These are phyloP conservation scores for Drosophila falleni DNA, from an alignment of 2,888 invertebrate species.

Conservation along the genomic window DNA sequence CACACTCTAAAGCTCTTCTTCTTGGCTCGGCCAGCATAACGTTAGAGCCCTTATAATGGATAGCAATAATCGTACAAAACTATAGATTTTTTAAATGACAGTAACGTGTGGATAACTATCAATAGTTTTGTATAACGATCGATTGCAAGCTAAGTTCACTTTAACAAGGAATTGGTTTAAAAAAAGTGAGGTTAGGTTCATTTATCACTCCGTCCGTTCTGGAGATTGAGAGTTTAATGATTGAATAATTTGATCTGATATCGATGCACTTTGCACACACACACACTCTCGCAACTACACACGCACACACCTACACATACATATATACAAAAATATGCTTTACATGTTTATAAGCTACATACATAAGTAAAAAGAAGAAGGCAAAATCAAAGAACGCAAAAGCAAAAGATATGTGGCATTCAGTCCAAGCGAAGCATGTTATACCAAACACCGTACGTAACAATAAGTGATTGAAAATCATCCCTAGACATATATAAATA, in stretches of 20 bases:
- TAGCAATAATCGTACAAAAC: not conserved
- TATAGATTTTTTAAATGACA: not conserved
- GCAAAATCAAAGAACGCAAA: slow-evolving; percentile 6
- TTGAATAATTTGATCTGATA: not conserved
- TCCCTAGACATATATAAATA: slow-evolving; percentile 71
- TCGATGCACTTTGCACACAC: slow-evolving; percentile 26
- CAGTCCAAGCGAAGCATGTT: slow-evolving; percentile 71
- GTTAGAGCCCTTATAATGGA: too few species aligned
- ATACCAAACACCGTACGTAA: slow-evolving; percentile 83
- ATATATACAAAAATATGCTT: slow-evolving; percentile 51
- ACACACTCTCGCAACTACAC: slow-evolving; percentile 1
- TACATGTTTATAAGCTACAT: slow-evolving; percentile 54
- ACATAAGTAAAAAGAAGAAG: slow-evolving; percentile 21
- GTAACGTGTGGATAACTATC: not conserved
- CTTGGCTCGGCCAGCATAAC: not conserved
- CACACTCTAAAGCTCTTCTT: not conserved
- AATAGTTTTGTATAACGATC: slow-evolving; percentile 3
- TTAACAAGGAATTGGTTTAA: not conserved
- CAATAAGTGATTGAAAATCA: slow-evolving; percentile 84
- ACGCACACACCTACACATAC: slow-evolving; percentile 13
- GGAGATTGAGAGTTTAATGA: slow-evolving; percentile 33
- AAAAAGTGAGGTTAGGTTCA: slow-evolving; percentile 36
- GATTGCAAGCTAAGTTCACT: not conserved
- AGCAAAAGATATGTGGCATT: slow-evolving; percentile 15
- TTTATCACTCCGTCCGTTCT: slow-evolving; percentile 51